These are phyloP conservation scores for Macrophya annulata DNA, from an alignment of 2,888 invertebrate species.

Conservation along the genomic window DNA sequence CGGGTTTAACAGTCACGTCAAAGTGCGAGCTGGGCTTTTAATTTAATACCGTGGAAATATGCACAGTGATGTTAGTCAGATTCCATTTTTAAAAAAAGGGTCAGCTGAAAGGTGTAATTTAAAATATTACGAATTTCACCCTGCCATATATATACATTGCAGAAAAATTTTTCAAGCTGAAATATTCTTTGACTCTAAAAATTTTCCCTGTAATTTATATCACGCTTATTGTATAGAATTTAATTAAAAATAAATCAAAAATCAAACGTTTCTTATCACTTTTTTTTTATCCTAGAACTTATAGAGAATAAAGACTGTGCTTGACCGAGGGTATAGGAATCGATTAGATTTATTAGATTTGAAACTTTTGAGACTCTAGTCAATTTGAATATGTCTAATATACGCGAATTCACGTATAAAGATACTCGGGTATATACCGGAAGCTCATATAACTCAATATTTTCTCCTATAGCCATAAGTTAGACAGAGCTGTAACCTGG, in stretches of 20 bases:
- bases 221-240: not conserved
- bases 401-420: not conserved
- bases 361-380: not conserved
- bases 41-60: constrained; percentile 30
- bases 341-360: constrained; percentile 15
- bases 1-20: constrained; percentile 5
- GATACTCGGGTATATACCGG: not conserved
- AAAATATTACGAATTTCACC: constrained; percentile 25
- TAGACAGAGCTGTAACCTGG: constrained; percentile 7
- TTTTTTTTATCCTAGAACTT: not conserved
- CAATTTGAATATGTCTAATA: not conserved
- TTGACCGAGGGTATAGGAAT: not conserved
- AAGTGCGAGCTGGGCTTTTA: constrained; percentile 33
- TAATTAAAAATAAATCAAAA: not conserved
- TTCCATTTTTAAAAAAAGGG: constrained; percentile 20
- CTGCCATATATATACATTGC: not conserved
- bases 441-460: constrained; percentile 14
- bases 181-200: not conserved
- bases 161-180: constrained; percentile 3
- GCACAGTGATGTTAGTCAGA: not conserved
- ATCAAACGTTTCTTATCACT: not conserved
- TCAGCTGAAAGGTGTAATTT: constrained; percentile 25
- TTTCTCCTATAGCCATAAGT: constrained; percentile 17
- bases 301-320: not conserved
- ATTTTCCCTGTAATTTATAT: not conserved